These are phyloP conservation scores for Bombus balteatus DNA, from an alignment of 1,140 invertebrate species.

Conservation along the genomic window DNA sequence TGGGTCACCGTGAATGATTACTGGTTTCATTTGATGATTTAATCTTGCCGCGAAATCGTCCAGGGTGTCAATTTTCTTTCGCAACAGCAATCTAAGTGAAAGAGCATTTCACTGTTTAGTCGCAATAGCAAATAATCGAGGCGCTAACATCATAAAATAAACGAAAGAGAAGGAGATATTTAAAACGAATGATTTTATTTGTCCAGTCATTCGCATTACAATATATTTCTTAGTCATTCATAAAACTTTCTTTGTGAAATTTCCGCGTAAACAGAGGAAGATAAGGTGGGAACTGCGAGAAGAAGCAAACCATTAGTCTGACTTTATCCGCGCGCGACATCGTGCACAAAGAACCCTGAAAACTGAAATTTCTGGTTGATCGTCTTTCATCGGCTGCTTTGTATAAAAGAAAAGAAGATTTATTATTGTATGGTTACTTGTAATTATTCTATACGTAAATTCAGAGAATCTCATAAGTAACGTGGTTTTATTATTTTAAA, in stretches of 20 bases:
- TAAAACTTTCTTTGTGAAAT: background rate
- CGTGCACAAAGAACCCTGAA: background rate
- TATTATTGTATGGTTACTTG: background rate
- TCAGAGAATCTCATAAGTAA: too few relatives aligned
- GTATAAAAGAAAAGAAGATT: background rate
- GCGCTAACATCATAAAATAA: conserved; percentile 1
- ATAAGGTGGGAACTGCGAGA: background rate
- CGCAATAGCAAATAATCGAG: conserved; percentile 18
- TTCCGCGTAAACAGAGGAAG: background rate
- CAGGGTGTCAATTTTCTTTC: conserved; percentile 6
- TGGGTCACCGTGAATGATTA: conserved; percentile 51
- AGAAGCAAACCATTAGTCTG: background rate
- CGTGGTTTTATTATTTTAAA: too few relatives aligned
- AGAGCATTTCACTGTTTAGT: conserved; percentile 21
- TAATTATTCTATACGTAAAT: too few relatives aligned
- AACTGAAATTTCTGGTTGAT: background rate
- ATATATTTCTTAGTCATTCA: background rate
- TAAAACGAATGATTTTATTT: conserved; percentile 8
- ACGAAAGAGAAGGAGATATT: background rate
- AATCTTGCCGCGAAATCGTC: conserved; percentile 11
- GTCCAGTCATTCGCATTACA: conserved; percentile 15
- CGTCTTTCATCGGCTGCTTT: background rate
- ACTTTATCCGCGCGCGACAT: too few relatives aligned
- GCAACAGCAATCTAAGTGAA: background rate
- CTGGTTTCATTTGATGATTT: conserved; percentile 22